Percentiles rank a stretch among this genome's conserved stretches.
These are phyloP conservation scores for Campoplex capitator DNA, from an alignment of 2,888 invertebrate genomes.

Conservation along the genomic window DNA sequence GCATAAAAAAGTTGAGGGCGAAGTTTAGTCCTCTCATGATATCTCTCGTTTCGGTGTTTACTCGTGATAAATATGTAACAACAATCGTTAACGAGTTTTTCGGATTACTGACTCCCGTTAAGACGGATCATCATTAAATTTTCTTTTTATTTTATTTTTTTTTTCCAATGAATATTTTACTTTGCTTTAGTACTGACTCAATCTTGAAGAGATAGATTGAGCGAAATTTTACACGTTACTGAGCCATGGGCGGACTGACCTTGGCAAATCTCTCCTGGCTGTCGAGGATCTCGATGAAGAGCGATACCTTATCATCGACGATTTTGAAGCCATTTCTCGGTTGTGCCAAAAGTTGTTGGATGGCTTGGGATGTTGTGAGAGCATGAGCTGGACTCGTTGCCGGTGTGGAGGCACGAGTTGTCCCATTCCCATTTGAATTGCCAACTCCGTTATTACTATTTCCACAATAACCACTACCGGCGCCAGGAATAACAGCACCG, in stretches of 20 bases:
- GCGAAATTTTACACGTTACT: slow-evolving; percentile 64
- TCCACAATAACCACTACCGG: slow-evolving; percentile 71
- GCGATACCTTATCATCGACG: slow-evolving; percentile 91
- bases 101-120: slow-evolving; percentile 26
- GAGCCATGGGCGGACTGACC: slow-evolving; percentile 85
- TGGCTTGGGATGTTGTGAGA: slow-evolving; percentile 88
- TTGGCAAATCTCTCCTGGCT: slow-evolving; percentile 93
- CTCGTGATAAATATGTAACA: slow-evolving; percentile 45
- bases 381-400: slow-evolving; percentile 81
- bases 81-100: slow-evolving; percentile 43
- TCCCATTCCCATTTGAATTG: slow-evolving; percentile 69
- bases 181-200: slow-evolving; percentile 52
- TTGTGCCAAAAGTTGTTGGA: slow-evolving; percentile 89
- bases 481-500: slow-evolving; percentile 69
- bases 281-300: slow-evolving; percentile 93
- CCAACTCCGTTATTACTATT: slow-evolving; percentile 63
- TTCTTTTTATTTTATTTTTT: not conserved
- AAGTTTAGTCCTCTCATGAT: slow-evolving; percentile 70
- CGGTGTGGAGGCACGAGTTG: slow-evolving; percentile 79
- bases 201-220: slow-evolving; percentile 58
- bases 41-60: slow-evolving; percentile 68
- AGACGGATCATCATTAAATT: slow-evolving; percentile 23
- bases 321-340: slow-evolving; percentile 91
- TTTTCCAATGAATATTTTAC: slow-evolving; percentile 8
- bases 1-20: slow-evolving; percentile 55